phyloP scores from a whole-genome alignment of 37 sponge, comb jelly and placozoan species.

The Crambe crambe region DNA sequence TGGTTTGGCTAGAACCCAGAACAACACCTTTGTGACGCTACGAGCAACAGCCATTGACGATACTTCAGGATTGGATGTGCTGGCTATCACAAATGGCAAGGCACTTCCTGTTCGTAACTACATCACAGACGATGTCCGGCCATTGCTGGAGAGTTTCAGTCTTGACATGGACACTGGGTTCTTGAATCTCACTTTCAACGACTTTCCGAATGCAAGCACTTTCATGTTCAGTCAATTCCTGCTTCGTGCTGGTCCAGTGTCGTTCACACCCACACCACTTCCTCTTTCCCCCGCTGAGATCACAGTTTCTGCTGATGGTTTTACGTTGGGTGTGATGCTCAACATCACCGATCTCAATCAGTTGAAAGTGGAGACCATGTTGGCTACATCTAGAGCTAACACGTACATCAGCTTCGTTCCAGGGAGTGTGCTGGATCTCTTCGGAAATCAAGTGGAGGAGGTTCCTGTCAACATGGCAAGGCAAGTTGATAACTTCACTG shows the following conservation, averaged over 20 bases:
- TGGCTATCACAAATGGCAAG: slow-evolving; percentile 89
- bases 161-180: slow-evolving; percentile 71
- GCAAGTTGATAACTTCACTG: slow-evolving; percentile 37
- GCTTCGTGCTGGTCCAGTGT: slow-evolving; percentile 19
- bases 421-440: slow-evolving; percentile 58
- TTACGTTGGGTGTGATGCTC: slow-evolving; percentile 50
- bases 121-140: slow-evolving; percentile 53
- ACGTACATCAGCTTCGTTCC: slow-evolving; percentile 44
- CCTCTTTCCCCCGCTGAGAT: slow-evolving; percentile 48
- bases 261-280: too few relatives aligned
- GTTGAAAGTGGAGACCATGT: slow-evolving; percentile 50
- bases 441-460: slow-evolving; percentile 60
- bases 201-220: slow-evolving; percentile 76
- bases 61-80: slow-evolving; percentile 70
- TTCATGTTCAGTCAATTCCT: slow-evolving; percentile 49
- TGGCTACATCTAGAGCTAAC: slow-evolving; percentile 50
- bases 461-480: slow-evolving; percentile 9
- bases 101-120: slow-evolving; percentile 69
- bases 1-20: slow-evolving; percentile 60
- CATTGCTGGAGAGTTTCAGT: slow-evolving; percentile 46
- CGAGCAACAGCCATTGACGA: slow-evolving; percentile 87
- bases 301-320: slow-evolving; percentile 62
- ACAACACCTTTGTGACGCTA: slow-evolving; percentile 75
- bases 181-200: slow-evolving; percentile 77
- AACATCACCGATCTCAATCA: slow-evolving; percentile 68